Evolutionary conservation across 1,140 invertebrate genomes (phyloP).

Genomic region (Leptonema lineaticorne): DNA sequence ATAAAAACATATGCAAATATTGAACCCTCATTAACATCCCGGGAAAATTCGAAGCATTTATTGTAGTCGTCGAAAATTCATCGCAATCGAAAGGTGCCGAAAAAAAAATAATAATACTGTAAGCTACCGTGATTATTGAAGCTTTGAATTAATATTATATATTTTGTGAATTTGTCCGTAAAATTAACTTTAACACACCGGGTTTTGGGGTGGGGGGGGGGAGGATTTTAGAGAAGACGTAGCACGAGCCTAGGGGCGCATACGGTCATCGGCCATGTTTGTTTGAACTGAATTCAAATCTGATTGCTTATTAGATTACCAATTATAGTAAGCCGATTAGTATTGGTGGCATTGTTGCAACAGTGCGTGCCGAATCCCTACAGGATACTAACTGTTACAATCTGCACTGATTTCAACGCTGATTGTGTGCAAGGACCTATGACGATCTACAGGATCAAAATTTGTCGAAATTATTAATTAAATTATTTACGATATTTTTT

Average conservation of each 20-base stretch:
- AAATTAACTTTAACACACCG: too few relatives aligned
- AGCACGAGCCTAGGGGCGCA: slow-evolving; percentile 17
- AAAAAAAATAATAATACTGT: too few relatives aligned
- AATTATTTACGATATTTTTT: too few relatives aligned
- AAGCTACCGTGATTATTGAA: too few relatives aligned
- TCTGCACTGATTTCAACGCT: slow-evolving; percentile 22
- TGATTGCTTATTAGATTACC: slow-evolving; percentile 42
- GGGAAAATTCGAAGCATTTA: too few relatives aligned
- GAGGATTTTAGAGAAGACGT: neutral
- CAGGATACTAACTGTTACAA: slow-evolving; percentile 12
- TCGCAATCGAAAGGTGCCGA: too few relatives aligned
- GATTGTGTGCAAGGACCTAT: slow-evolving; percentile 26
- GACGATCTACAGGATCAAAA: neutral
- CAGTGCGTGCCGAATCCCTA: slow-evolving; percentile 29
- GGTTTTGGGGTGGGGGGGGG: neutral
- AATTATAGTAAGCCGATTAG: slow-evolving; percentile 42
- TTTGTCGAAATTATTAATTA: too few relatives aligned
- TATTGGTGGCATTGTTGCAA: slow-evolving; percentile 34
- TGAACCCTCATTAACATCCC: too few relatives aligned
- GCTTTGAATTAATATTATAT: too few relatives aligned
- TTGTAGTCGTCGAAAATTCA: too few relatives aligned
- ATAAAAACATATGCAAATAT: too few relatives aligned
- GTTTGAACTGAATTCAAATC: slow-evolving; percentile 41
- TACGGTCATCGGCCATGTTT: slow-evolving; percentile 37
- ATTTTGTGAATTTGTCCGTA: too few relatives aligned